Base-by-base conservation (phyloP, 2,888 invertebrate species). In the Keiferia lycopersicella region DNA sequence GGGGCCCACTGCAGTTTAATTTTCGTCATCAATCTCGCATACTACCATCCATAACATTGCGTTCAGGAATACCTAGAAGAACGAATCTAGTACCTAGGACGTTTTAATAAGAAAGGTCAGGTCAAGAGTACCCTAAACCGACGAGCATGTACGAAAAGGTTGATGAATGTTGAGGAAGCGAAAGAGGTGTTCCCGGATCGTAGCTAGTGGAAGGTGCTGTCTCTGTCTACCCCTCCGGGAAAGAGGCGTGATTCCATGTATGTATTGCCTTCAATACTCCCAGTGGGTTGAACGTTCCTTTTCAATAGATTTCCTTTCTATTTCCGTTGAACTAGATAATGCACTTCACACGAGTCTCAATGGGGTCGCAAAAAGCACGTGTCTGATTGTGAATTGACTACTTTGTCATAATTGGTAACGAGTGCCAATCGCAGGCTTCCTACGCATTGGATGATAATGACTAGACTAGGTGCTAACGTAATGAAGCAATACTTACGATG, bases 351-450 rank as follows among this genome's bases (percentile, higher is more conserved):
- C 58, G 20, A 20, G 58, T 14, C 14, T 39, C 38, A 39, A 58
- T 58, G 39, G 18, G 14, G 16, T 58, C 39, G 14, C 58, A 60
- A 60, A 60, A 41, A 41, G n/a, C 22, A 26, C 18, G 45, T 22
- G 60, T 6, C 45, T 60, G 60, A n/a, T 34, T 45, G 11, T n/a
- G 34, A 10, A 30, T 39, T 8, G 41, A 41, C 22, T 60, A 22
- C 39, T 62, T 61, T 62, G 59, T 62, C 38, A 64, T 56, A 51
- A 18, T 48, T 45, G 63, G 61, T 62, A 62, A 62, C 53, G 62
- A 20, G 51, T 62, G 53, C 53, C 38, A 51, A 62, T 51, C 53
- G 11, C 3, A 22, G 34, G 38, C 61, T 34, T 34, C 61, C 61
- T 50, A 61, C 61, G 34, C 61, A 34, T 50, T 30, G 50, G n/a